These are phyloP conservation scores for Parnassius mnemosyne DNA, from an alignment of 2,888 invertebrate species.

Conservation along the genomic window DNA sequence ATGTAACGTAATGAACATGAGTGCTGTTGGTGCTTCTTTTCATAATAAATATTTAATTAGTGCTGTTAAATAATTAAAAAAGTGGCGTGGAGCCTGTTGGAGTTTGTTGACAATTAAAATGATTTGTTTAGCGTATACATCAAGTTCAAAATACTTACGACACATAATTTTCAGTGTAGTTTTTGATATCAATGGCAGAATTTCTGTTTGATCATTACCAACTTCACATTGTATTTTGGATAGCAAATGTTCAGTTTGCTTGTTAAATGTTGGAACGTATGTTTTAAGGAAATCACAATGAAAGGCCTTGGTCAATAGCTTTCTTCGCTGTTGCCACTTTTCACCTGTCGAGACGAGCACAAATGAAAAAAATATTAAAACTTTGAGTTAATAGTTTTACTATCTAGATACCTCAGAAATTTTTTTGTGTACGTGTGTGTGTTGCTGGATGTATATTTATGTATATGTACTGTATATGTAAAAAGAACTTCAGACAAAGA, in stretches of 20 bases:
- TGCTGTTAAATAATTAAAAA: too few relatives aligned
- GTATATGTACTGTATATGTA: too few relatives aligned
- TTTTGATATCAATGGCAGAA: slow-evolving; percentile 20
- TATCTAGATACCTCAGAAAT: slow-evolving; percentile 34
- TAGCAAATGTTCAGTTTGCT: slow-evolving; percentile 50
- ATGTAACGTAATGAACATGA: too few relatives aligned
- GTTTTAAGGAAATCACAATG: slow-evolving; percentile 65
- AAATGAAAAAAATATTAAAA: too few relatives aligned
- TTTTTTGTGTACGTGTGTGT: slow-evolving; percentile 23
- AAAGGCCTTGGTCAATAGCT: slow-evolving; percentile 68
- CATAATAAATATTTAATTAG: too few relatives aligned
- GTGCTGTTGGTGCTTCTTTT: too few relatives aligned
- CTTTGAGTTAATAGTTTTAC: too few relatives aligned
- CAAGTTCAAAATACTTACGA: slow-evolving; percentile 28
- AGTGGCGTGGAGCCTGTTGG: too few relatives aligned
- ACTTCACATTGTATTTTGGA: slow-evolving; percentile 31
- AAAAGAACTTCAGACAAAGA: too few relatives aligned
- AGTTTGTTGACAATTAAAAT: too few relatives aligned
- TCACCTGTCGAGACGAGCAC: slow-evolving; percentile 20
- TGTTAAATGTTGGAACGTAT: slow-evolving; percentile 53
- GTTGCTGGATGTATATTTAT: too few relatives aligned
- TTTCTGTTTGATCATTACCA: slow-evolving; percentile 15
- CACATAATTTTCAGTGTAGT: slow-evolving; percentile 30
- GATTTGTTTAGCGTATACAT: too few relatives aligned
- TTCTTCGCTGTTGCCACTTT: slow-evolving; percentile 64